These are phyloP conservation scores for Icerya purchasi DNA, from an alignment of 2,888 invertebrate genomes.

Conservation along the genomic window DNA sequence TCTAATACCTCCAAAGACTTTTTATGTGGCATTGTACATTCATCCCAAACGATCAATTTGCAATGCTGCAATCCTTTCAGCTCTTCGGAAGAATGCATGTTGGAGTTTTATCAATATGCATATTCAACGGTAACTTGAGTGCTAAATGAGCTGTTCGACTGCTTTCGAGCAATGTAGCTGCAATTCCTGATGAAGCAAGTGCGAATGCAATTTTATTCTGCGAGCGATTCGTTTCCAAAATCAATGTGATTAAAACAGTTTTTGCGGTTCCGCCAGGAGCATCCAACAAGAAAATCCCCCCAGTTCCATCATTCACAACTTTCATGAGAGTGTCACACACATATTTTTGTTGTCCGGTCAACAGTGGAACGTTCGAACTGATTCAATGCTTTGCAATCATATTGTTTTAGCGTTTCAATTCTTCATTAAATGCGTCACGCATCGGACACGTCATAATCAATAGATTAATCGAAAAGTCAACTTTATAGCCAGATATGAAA, in stretches of 20 bases:
- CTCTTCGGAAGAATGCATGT: conserved; percentile 20
- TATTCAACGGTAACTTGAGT: conserved; percentile 22
- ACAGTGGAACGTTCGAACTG: not conserved
- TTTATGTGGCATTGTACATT: conserved; percentile 25
- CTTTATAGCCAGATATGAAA: no score
- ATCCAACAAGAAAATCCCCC: not conserved
- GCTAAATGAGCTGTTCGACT: conserved; percentile 22
- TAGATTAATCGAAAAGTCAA: no score
- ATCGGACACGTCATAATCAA: no score
- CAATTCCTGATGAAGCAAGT: not conserved
- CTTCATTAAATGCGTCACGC: not conserved
- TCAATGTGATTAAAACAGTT: not conserved
- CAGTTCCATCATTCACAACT: not conserved
- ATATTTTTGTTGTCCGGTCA: not conserved
- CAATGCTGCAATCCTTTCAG: conserved; percentile 21
- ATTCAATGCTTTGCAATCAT: not conserved
- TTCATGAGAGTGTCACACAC: not conserved
- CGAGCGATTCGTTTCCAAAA: no score
- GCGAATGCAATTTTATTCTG: not conserved
- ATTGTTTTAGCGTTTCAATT: not conserved
- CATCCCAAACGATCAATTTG: conserved; percentile 21
- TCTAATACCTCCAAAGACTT: conserved; percentile 22
- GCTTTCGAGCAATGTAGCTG: not conserved
- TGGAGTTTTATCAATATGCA: conserved; percentile 16
- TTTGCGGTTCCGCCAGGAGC: not conserved